Conservation (phyloP, 2,113 vertebrate genomes). For the Corythoichthys haematopterus region DNA sequence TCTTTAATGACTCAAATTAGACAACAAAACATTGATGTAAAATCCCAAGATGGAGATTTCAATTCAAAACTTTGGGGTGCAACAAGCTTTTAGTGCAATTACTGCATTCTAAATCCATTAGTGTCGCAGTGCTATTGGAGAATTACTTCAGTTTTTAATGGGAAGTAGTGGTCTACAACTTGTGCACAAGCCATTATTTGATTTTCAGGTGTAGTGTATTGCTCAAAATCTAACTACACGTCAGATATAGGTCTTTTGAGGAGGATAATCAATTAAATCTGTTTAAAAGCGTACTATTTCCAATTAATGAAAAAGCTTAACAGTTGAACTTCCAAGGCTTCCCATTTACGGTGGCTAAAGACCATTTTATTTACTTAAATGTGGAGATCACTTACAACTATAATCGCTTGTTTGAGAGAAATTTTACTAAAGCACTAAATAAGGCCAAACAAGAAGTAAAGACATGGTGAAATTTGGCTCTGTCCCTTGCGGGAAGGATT, state of each 20-base stretch:
- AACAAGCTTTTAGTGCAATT: slow-evolving; percentile 9
- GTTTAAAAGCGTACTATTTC: no score
- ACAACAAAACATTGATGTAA: slow-evolving; percentile 32
- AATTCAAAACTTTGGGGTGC: not conserved
- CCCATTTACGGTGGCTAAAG: no score
- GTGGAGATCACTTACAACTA: no score
- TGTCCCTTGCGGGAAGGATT: no score
- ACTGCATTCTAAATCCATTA: slow-evolving; percentile 6
- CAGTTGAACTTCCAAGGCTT: no score
- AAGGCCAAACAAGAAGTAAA: no score
- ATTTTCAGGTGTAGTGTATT: not conserved
- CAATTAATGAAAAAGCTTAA: no score
- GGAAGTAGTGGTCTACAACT: not conserved
- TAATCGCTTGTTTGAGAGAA: no score
- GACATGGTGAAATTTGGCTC: no score
- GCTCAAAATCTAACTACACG: not conserved
- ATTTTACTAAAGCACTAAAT: no score
- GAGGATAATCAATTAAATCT: no score
- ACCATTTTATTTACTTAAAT: no score
- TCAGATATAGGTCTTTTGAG: not conserved
- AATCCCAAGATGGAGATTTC: slow-evolving; percentile 16
- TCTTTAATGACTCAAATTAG: slow-evolving; percentile 32
- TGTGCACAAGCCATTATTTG: not conserved
- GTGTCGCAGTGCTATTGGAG: not conserved
- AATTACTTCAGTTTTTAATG: not conserved